Conservation (phyloP, 1,140 invertebrate genomes). For the Bombyx mandarina region DNA sequence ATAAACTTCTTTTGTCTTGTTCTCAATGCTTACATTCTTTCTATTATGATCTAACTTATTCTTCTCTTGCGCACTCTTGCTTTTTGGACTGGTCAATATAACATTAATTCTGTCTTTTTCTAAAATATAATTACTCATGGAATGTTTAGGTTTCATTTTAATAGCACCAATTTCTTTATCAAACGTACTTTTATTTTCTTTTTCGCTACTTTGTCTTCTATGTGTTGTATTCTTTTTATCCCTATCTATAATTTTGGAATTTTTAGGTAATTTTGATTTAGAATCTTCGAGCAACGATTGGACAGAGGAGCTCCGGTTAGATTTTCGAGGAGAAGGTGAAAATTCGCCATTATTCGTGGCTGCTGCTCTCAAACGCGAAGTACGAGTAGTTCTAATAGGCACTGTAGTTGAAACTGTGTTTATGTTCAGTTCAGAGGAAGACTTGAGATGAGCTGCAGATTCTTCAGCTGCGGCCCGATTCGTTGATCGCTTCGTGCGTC, state of each 20-base stretch:
- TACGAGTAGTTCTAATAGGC: constrained; percentile 77
- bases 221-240: constrained; percentile 43
- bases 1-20: constrained; percentile 35
- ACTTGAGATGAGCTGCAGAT: constrained; percentile 43
- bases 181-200: constrained; percentile 52
- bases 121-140: constrained; percentile 62
- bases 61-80: constrained; percentile 43
- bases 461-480: constrained; percentile 42
- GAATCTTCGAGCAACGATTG: constrained; percentile 50
- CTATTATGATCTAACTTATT: constrained; percentile 38
- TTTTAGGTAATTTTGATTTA: constrained; percentile 46
- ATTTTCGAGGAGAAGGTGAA: constrained; percentile 42
- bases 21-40: constrained; percentile 34
- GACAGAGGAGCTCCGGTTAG: constrained; percentile 56
- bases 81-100: constrained; percentile 56
- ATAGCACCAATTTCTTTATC: constrained; percentile 65
- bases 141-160: constrained; percentile 67
- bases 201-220: constrained; percentile 51
- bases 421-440: constrained; percentile 60
- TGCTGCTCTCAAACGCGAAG: constrained; percentile 79
- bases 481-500: constrained; percentile 41
- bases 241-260: constrained; percentile 56
- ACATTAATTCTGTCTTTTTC: constrained; percentile 64
- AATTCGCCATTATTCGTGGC: constrained; percentile 56
- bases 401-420: constrained; percentile 63